These are phyloP conservation scores for Pyralis farinalis DNA, from an alignment of 2,888 invertebrate genomes.

Conservation along the genomic window DNA sequence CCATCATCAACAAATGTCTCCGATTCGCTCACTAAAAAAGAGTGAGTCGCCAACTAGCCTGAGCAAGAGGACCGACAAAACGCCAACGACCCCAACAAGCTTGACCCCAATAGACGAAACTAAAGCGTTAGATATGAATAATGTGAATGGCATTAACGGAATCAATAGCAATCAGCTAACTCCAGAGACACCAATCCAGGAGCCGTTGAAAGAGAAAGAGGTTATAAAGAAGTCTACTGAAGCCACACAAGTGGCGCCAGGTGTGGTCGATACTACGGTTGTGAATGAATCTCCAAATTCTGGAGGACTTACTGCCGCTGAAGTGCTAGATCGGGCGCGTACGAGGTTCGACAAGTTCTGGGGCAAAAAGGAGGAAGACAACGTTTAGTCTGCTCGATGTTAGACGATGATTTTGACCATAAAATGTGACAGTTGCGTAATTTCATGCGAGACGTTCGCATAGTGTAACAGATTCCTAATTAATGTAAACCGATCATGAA, in stretches of 20 bases:
- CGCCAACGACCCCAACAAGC: slow-evolving; percentile 72
- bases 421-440: slow-evolving; percentile 33
- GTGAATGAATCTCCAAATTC: slow-evolving; percentile 59
- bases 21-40: slow-evolving; percentile 73
- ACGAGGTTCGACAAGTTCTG: slow-evolving; percentile 93
- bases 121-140: slow-evolving; percentile 69
- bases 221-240: slow-evolving; percentile 70
- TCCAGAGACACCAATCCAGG: slow-evolving; percentile 63
- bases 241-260: slow-evolving; percentile 76
- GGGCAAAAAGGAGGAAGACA: slow-evolving; percentile 86
- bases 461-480: slow-evolving; percentile 2
- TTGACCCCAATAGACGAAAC: slow-evolving; percentile 76
- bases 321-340: slow-evolving; percentile 90
- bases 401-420: slow-evolving; percentile 29
- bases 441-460: slow-evolving; percentile 8
- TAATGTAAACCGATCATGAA: neutral
- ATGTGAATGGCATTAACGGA: slow-evolving; percentile 54
- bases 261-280: slow-evolving; percentile 78
- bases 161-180: slow-evolving; percentile 57
- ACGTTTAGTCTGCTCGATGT: slow-evolving; percentile 53
- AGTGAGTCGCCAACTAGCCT: slow-evolving; percentile 73
- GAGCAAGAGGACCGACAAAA: slow-evolving; percentile 74
- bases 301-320: slow-evolving; percentile 83
- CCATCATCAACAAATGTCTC: slow-evolving; percentile 78
- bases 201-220: slow-evolving; percentile 53